Evolutionary conservation across 2,888 invertebrate species (phyloP).

Genomic region (Mactromeris polynyma): DNA sequence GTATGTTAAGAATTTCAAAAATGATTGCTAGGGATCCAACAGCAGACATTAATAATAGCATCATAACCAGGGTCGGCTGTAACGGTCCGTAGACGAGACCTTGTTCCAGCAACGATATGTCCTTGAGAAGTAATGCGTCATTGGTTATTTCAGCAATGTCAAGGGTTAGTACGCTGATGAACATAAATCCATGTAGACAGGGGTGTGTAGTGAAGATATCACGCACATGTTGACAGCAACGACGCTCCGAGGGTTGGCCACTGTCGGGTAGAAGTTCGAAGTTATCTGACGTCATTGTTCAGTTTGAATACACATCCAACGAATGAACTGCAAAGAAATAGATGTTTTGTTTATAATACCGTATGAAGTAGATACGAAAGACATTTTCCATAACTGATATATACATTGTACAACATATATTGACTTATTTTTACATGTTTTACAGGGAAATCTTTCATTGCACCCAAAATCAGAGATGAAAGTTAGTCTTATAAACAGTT

Average conservation of each 20-base stretch:
- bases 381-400: neutral
- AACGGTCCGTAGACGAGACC: conserved; percentile 79
- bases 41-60: conserved; percentile 42
- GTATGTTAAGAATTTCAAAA: conserved; percentile 64
- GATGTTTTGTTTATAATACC: neutral
- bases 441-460: no score
- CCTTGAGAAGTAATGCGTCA: conserved; percentile 78
- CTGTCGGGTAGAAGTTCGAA: conserved; percentile 38
- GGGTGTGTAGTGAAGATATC: conserved; percentile 55
- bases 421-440: neutral
- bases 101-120: conserved; percentile 67
- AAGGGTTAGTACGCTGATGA: conserved; percentile 63
- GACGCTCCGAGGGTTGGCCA: neutral
- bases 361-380: neutral
- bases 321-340: neutral
- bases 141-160: conserved; percentile 73
- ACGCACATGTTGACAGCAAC: conserved; percentile 41
- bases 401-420: neutral
- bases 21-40: conserved; percentile 50
- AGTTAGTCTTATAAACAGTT: neutral
- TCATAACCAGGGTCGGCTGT: conserved; percentile 34
- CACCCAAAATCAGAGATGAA: no score
- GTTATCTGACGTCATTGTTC: conserved; percentile 6
- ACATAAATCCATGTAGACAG: conserved; percentile 59
- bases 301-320: neutral